A percentile compares a stretch with the other conserved stretches of the same genome.
Conservation (phyloP, 2,113 vertebrate species). For the Spermophilus dauricus region DNA sequence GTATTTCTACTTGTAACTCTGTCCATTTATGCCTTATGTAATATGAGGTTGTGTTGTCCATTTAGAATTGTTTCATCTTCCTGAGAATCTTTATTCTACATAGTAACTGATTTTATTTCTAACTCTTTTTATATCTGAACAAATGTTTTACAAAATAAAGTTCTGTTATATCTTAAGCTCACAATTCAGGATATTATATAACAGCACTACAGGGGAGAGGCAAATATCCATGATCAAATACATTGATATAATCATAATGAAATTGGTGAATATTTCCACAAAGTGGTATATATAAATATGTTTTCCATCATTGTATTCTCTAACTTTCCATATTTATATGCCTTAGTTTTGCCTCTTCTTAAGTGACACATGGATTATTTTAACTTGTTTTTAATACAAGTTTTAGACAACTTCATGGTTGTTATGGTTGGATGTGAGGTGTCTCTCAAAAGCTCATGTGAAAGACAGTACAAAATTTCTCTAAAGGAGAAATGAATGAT, state of each 20-base stretch:
- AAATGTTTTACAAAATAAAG: not conserved
- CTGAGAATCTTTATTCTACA: constrained; percentile 2
- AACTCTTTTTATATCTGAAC: constrained; percentile 40
- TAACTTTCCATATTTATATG: not conserved
- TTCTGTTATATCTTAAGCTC: not conserved
- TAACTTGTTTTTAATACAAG: constrained; percentile 15
- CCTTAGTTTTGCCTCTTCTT: not conserved
- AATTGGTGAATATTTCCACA: not conserved
- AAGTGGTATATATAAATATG: not conserved
- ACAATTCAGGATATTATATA: constrained; percentile 6
- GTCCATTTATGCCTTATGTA: not conserved
- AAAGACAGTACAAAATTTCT: too few relatives aligned
- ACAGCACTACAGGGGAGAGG: not conserved
- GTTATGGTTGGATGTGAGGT: too few relatives aligned
- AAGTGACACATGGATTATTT: not conserved
- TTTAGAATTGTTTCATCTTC: constrained; percentile 47
- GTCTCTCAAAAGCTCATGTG: too few relatives aligned
- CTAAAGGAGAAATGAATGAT: too few relatives aligned
- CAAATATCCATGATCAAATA: not conserved
- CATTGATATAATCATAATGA: not conserved
- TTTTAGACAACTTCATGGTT: not conserved
- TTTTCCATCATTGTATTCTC: not conserved
- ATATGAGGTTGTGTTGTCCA: constrained; percentile 17
- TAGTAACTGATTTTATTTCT: constrained; percentile 29
- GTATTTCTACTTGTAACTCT: not conserved